A percentile compares a stretch with the other conserved stretches of the same genome.
These are phyloP conservation scores for Drosophila koepferae DNA, from an alignment of 2,888 invertebrate species.

Conservation along the genomic window DNA sequence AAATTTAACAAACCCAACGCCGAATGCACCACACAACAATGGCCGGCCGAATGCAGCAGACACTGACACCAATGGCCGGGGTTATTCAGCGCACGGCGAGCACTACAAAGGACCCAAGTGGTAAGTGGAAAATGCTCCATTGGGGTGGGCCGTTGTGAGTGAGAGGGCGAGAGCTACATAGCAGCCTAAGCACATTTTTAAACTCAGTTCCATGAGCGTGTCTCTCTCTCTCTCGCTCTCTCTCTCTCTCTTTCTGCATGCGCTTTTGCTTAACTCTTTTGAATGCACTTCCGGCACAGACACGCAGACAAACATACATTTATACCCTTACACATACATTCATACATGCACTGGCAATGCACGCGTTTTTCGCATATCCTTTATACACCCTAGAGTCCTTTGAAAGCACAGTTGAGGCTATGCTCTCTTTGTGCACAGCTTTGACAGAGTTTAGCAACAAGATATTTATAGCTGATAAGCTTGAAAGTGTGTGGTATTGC, in stretches of 20 bases:
- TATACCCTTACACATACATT: conserved; percentile 42
- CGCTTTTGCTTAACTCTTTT: conserved; percentile 76
- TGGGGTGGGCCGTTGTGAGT: conserved; percentile 24
- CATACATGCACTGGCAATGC: conserved; percentile 44
- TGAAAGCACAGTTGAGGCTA: not conserved
- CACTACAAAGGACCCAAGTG: conserved; percentile 83
- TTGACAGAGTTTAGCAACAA: not conserved
- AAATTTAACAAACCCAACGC: conserved; percentile 75
- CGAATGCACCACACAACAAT: conserved; percentile 51
- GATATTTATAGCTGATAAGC: not conserved
- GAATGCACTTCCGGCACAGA: conserved; percentile 77
- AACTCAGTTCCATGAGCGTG: not conserved
- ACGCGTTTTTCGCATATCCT: conserved; percentile 73
- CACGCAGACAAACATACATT: conserved; percentile 31
- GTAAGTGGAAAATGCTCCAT: conserved; percentile 76
- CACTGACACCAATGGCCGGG: conserved; percentile 48
- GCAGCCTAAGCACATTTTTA: conserved; percentile 28
- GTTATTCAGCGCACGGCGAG: conserved; percentile 52
- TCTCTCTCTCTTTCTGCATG: conserved; percentile 29
- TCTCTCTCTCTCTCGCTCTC: not conserved
- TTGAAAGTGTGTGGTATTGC: not conserved
- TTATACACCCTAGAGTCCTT: conserved; percentile 3
- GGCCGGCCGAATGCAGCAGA: conserved; percentile 25
- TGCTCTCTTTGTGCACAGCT: not conserved
- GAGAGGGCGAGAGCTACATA: too few relatives aligned